Base-by-base conservation (phyloP, 2,888 invertebrate genomes). In the Mystacides longicornis region DNA sequence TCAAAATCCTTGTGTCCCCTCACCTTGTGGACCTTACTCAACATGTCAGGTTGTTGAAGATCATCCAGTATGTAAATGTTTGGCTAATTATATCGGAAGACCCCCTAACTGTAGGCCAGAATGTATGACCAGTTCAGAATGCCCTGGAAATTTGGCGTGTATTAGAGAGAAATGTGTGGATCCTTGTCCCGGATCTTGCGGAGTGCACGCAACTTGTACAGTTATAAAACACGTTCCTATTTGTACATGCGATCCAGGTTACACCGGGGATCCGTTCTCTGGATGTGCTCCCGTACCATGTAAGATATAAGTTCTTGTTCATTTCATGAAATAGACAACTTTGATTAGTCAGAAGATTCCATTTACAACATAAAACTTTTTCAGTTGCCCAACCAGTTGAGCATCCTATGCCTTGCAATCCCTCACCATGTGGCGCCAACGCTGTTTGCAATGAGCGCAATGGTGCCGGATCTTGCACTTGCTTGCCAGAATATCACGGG, bases 351-450 rank as follows among this genome's bases (percentile, higher is more conserved):
- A 31, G 31, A 31, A 9, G 5, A 43, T 43, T 16, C 18, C 9
- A 43, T 19, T 11, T 19, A 16, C 16, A 16, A 18, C 19, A 23
- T 5, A 48, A 22, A 48, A 2, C 4, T 23, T 21, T 58, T 58
- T 18, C 75, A 80, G 78, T 75, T 64, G 77, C 80, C 63, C 78
- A 80, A 68, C 78, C 80, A 59, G 66, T 69, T 45, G 79, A 79
- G 64, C 69, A 75, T 64, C 67, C 71, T 63, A 74, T 80, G 72
- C 91, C 90, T 62, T 93, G 92, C 69, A 80, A 86, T 67, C 87
- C 87, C 62, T 87, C 89, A 54, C 92, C 93, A 45, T 93, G 93
- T 70, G 93, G 93, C 56, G 80, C 85, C 27, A 93, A 93, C 69
- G 90, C 93, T 51, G 72, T 88, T 63, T 93, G 93, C 71, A 87